phyloP scores from a whole-genome alignment of 2,113 vertebrate species.

The Jaculus jaculus region DNA sequence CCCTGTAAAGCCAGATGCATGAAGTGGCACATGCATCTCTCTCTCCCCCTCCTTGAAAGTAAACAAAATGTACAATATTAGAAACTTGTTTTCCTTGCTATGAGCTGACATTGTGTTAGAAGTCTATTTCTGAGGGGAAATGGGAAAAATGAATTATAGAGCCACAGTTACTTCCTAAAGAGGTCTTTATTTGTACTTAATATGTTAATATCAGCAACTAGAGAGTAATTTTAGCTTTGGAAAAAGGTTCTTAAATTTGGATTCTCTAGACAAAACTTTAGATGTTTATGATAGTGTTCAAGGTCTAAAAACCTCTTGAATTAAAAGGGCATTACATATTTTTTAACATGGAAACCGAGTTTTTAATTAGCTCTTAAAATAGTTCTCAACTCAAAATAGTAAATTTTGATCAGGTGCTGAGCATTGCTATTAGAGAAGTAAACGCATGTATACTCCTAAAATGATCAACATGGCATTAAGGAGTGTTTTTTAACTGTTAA shows the following conservation, averaged over 20 bases:
- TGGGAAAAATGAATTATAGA: background rate
- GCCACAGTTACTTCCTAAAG: background rate
- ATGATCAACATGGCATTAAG: background rate
- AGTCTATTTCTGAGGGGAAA: background rate
- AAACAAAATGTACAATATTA: too few species aligned
- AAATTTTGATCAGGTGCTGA: constrained; percentile 6
- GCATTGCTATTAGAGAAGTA: background rate
- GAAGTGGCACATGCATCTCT: too few species aligned
- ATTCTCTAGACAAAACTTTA: background rate
- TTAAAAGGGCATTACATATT: constrained; percentile 16
- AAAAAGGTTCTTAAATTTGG: constrained; percentile 25
- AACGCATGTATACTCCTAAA: constrained; percentile 26
- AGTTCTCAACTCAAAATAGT: constrained; percentile 15
- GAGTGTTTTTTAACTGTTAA: background rate
- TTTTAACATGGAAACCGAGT: background rate
- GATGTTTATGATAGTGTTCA: background rate
- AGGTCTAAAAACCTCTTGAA: constrained; percentile 25
- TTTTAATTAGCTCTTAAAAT: constrained; percentile 32
- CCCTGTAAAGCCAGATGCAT: too few species aligned
- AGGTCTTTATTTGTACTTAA: background rate
- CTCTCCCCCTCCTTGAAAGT: too few species aligned
- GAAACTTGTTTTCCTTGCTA: background rate
- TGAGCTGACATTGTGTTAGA: background rate
- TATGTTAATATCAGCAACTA: background rate
- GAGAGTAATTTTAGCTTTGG: background rate